phyloP scores from a whole-genome alignment of 2,888 invertebrate species.

The Callyntrura sp. region DNA sequence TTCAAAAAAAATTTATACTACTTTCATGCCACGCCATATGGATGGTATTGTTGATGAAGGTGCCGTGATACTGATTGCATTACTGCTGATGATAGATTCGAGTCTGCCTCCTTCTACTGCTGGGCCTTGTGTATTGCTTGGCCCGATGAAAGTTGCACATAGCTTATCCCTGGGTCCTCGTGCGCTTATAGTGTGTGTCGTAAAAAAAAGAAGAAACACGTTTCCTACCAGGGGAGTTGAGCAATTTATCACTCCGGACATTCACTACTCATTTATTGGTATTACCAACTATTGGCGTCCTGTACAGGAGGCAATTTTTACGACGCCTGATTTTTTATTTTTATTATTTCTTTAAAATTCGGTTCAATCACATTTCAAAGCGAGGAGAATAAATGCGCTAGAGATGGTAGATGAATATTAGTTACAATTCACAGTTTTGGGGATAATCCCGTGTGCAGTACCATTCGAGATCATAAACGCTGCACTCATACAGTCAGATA shows the following conservation, averaged over 20 bases:
- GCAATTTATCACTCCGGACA: conserved; percentile 44
- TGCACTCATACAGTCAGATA: neutral
- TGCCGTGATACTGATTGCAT: conserved; percentile 13
- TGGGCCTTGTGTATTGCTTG: neutral
- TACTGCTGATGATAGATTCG: conserved; percentile 25
- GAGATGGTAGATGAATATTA: neutral
- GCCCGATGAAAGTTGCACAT: neutral
- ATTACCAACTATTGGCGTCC: conserved; percentile 49
- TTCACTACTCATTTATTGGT: conserved; percentile 26
- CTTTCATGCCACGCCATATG: neutral
- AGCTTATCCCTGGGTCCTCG: neutral
- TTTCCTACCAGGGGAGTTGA: conserved; percentile 48
- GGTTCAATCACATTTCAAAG: conserved; percentile 50
- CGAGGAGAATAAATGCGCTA: neutral
- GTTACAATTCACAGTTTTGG: neutral
- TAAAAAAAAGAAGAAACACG: conserved; percentile 45
- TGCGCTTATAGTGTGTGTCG: conserved; percentile 17
- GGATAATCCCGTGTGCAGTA: conserved; percentile 1
- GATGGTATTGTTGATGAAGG: neutral
- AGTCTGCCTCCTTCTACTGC: neutral
- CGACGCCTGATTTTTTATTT: conserved; percentile 17
- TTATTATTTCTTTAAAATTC: conserved; percentile 46
- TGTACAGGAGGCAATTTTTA: conserved; percentile 25
- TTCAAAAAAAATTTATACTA: conserved; percentile 1
- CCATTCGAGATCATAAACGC: neutral